These are phyloP conservation scores for Acridotheres tristis DNA, from an alignment of 2,797 vertebrate species.

Conservation along the genomic window DNA sequence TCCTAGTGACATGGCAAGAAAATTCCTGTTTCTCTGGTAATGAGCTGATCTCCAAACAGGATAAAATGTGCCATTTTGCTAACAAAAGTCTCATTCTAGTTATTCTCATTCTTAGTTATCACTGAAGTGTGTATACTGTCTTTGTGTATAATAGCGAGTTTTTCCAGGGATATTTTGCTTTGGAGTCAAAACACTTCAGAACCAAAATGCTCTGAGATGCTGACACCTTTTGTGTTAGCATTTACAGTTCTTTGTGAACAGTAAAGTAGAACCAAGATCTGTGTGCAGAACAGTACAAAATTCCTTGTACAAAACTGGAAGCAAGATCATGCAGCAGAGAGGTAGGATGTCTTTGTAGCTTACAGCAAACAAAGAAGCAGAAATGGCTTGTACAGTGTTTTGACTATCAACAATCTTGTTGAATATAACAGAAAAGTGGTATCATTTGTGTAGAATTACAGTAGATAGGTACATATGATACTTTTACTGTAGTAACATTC, in stretches of 20 bases:
- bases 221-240: neutral
- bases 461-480: neutral
- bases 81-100: neutral
- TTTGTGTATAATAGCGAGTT: neutral
- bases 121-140: neutral
- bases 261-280: neutral
- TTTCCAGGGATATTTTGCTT: neutral
- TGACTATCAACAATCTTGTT: constrained; percentile 27
- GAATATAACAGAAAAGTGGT: neutral
- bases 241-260: neutral
- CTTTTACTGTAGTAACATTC: neutral
- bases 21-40: neutral
- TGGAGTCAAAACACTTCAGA: neutral
- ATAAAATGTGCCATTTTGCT: neutral
- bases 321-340: neutral
- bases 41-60: neutral
- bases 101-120: neutral
- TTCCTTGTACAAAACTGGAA: neutral
- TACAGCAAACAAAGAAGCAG: constrained; percentile 36
- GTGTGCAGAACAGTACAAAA: neutral
- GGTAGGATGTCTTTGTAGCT: neutral
- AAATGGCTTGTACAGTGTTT: constrained; percentile 36
- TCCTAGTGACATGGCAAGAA: neutral
- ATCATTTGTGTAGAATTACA: neutral
- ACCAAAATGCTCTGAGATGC: neutral